Conservation (phyloP, 2,888 invertebrate genomes). For the Xanthorhoe designata region DNA sequence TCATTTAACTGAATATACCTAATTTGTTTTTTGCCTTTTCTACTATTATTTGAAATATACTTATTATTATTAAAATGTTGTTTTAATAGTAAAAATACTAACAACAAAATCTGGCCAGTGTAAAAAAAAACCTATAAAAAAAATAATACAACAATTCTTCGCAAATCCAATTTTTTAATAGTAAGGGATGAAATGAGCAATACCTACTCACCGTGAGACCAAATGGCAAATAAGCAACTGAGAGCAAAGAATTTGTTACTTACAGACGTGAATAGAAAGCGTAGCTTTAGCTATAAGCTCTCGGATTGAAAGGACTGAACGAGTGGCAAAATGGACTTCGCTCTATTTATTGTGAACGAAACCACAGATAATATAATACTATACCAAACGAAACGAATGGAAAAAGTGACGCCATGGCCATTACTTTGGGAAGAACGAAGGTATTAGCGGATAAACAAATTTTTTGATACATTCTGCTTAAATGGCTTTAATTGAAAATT, state of each 20-base stretch:
- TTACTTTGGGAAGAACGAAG: background rate
- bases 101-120: no score
- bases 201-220: background rate
- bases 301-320: slow-evolving; percentile 31
- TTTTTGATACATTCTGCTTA: background rate
- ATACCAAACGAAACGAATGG: no score
- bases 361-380: no score
- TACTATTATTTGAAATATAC: no score
- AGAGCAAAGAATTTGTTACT: slow-evolving; percentile 33
- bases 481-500: background rate
- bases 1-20: no score
- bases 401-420: slow-evolving; percentile 6
- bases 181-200: slow-evolving; percentile 9
- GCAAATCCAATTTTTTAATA: no score
- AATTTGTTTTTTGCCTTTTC: no score
- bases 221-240: slow-evolving; percentile 22
- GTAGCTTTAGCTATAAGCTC: slow-evolving; percentile 34
- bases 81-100: no score
- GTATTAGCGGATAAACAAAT: background rate
- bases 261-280: slow-evolving; percentile 32
- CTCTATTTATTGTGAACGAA: slow-evolving; percentile 33
- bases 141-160: no score
- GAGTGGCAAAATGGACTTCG: slow-evolving; percentile 34
- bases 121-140: no score
- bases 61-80: no score